Percentiles rank a stretch among this genome's conserved stretches.
These are phyloP conservation scores for Trissolcus brochymenae DNA, from an alignment of 2,888 invertebrate species.

Conservation along the genomic window DNA sequence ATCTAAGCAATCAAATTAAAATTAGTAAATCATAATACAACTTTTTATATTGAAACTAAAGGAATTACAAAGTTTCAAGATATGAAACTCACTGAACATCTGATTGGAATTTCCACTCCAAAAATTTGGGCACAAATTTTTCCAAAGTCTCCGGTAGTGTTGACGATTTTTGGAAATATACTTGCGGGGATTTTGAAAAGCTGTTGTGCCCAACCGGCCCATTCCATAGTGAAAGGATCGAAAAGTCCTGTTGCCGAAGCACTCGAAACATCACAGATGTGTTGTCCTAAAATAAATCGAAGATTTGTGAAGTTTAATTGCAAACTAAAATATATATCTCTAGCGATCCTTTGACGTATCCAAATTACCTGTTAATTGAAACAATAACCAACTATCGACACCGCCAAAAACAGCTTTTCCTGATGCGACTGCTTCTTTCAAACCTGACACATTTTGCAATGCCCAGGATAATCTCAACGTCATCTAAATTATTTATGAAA, in stretches of 20 bases:
- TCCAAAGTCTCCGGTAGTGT: slow-evolving; percentile 87
- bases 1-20: slow-evolving; percentile 77
- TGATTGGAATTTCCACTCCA: slow-evolving; percentile 87
- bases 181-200: slow-evolving; percentile 85
- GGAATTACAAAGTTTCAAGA: not conserved
- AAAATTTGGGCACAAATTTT: slow-evolving; percentile 82
- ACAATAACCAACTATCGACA: slow-evolving; percentile 94
- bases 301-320: not conserved
- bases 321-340: not conserved
- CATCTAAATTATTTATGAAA: slow-evolving; percentile 78
- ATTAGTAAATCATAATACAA: not conserved
- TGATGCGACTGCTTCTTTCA: slow-evolving; percentile 81
- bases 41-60: not conserved
- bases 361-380: slow-evolving; percentile 82
- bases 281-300: slow-evolving; percentile 71
- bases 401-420: slow-evolving; percentile 89
- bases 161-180: slow-evolving; percentile 88
- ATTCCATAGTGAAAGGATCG: slow-evolving; percentile 92
- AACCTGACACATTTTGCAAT: slow-evolving; percentile 83
- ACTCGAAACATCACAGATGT: slow-evolving; percentile 92
- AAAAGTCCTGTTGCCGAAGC: slow-evolving; percentile 94
- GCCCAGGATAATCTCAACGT: slow-evolving; percentile 88
- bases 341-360: not conserved
- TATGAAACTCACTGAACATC: slow-evolving; percentile 85
- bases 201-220: slow-evolving; percentile 85